Base-by-base conservation (phyloP, 2,888 invertebrate species). In the Camponotus fellah region DNA sequence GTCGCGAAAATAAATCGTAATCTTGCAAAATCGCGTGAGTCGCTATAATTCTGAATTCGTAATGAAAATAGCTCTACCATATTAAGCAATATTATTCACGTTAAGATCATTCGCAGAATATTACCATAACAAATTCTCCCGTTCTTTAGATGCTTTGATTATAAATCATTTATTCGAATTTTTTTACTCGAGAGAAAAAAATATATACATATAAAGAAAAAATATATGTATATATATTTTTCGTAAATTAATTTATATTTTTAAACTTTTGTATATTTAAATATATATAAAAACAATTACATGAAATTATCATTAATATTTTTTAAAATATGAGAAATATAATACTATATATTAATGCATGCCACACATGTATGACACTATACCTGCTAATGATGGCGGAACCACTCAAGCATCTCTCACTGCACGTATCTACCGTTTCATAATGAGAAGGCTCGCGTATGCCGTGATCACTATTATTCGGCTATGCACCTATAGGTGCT, bases 381-480 rank as follows among this genome's bases (percentile, higher is more conserved):
- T 32, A 77, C 26, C 53, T 53, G 8, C 43, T 32, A 58, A 58
- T 77, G 43, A 68, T 10, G 40, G 26, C 17, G 34, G 37, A 58
- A 17, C n/a, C 32, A 32, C 43, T 58, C 56, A 14, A n/a, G 32
- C n/a, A 34, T 12, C n/a, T 32, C 71, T 12, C 71, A 46, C 43
- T n/a, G 10, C 21, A n/a, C 10, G 53, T 68, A 56, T 58, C 32
- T 26, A 17, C 32, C 32, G 21, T 79, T 60, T 71, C 56, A 37
- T 60, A 71, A 71, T 71, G 79, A 80, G 60, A 21, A 80, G 58
- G 21, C 40, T 69, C 72, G 37, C 60, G 72, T 60, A 60, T 80
- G 60, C 46, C 9, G 60, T 17, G 71, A 60, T 71, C 46, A 34
- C 60, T 60, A 79, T 71, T 79, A 79, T 80, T 80, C 40, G 60